Percentiles rank a stretch among this genome's conserved stretches.
Conservation (phyloP, 2,888 invertebrate genomes). For the Trissolcus japonicus region DNA sequence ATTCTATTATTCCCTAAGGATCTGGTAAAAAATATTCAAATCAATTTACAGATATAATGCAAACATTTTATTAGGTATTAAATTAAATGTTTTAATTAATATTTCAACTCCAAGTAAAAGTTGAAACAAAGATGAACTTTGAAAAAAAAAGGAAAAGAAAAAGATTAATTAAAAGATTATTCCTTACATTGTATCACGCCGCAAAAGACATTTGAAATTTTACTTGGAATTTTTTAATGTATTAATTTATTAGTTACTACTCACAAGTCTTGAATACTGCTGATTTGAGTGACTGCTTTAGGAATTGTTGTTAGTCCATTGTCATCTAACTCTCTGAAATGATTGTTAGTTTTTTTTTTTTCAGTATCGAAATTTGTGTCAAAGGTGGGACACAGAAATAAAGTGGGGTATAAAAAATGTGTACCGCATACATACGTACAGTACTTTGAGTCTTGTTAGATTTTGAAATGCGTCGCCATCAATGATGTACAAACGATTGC, state of each 20-base stretch:
- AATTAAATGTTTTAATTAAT: neutral
- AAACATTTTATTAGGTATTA: neutral
- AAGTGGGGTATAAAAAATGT: slow-evolving; percentile 16
- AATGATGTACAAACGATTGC: slow-evolving; percentile 89
- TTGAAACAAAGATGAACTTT: neutral
- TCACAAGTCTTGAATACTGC: slow-evolving; percentile 90
- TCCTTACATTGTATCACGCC: neutral
- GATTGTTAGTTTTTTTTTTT: neutral
- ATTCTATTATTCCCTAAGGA: slow-evolving; percentile 90
- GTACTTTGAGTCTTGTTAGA: slow-evolving; percentile 86
- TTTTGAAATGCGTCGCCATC: slow-evolving; percentile 87
- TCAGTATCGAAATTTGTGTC: neutral
- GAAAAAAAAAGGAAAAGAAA: neutral
- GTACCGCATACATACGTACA: slow-evolving; percentile 83
- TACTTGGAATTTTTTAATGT: slow-evolving; percentile 5
- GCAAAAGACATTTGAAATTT: neutral
- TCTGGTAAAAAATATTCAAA: slow-evolving; percentile 77
- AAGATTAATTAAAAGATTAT: too few relatives aligned
- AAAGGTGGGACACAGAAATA: neutral
- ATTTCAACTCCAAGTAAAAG: neutral
- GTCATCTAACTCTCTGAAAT: slow-evolving; percentile 84
- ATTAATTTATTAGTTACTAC: slow-evolving; percentile 70
- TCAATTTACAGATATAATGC: neutral
- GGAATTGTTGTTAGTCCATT: slow-evolving; percentile 87
- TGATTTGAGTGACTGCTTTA: slow-evolving; percentile 84